A percentile compares a stretch with the other conserved stretches of the same genome.
These are phyloP conservation scores for Amniataba percoides DNA, from an alignment of 2,797 vertebrate genomes.

Conservation along the genomic window DNA sequence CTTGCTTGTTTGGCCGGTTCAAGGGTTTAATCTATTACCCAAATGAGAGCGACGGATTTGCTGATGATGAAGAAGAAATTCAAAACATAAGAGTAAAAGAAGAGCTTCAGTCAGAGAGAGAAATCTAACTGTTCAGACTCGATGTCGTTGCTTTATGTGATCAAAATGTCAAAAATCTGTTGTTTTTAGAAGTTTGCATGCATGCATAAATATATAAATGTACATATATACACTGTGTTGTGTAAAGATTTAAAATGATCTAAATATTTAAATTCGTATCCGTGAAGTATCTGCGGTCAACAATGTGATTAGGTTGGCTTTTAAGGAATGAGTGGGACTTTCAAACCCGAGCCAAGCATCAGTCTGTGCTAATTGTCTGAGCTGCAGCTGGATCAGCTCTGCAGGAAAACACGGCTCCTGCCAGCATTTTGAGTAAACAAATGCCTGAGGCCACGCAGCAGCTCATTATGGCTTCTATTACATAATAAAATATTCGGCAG, in stretches of 20 bases:
- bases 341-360: slow-evolving; percentile 6
- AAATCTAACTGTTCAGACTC: too few relatives aligned
- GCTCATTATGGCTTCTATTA: slow-evolving; percentile 46
- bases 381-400: slow-evolving; percentile 19
- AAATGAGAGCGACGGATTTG: too few relatives aligned
- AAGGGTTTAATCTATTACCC: too few relatives aligned
- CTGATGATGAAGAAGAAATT: too few relatives aligned
- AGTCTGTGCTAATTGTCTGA: slow-evolving; percentile 10
- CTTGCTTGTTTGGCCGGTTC: too few relatives aligned
- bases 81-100: too few relatives aligned
- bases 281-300: neutral
- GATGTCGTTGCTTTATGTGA: too few relatives aligned
- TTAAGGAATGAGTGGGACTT: neutral
- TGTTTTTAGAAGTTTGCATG: neutral
- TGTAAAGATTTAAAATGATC: neutral
- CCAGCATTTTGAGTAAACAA: slow-evolving; percentile 56
- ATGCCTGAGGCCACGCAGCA: slow-evolving; percentile 46
- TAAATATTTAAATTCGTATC: neutral
- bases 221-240: neutral
- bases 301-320: neutral
- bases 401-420: slow-evolving; percentile 22
- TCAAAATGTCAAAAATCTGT: too few relatives aligned
- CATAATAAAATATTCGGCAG: slow-evolving; percentile 29
- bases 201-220: neutral
- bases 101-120: too few relatives aligned